Percentiles rank a stretch among this genome's conserved stretches.
These are phyloP conservation scores for Homarus americanus DNA, from an alignment of 1,140 invertebrate genomes.

Conservation along the genomic window DNA sequence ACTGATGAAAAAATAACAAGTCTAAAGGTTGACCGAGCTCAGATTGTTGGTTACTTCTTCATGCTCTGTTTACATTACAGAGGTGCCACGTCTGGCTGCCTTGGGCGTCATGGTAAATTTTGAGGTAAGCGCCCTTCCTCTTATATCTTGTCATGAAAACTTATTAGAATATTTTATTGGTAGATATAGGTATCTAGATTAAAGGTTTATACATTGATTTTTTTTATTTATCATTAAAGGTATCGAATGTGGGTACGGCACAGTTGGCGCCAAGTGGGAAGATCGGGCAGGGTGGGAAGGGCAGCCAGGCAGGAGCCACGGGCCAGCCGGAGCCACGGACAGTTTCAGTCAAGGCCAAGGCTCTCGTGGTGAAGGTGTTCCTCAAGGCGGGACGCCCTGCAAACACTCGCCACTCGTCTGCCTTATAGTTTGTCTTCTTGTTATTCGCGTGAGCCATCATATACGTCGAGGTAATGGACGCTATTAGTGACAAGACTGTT, in stretches of 20 bases:
- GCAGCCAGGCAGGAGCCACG: background rate
- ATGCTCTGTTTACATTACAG: background rate
- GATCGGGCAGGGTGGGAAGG: background rate
- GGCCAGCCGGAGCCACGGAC: too few relatives aligned
- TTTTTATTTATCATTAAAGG: background rate
- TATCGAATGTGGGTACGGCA: background rate
- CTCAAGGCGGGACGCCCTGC: background rate
- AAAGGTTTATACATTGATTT: background rate
- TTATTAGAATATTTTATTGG: background rate
- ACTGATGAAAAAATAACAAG: too few relatives aligned
- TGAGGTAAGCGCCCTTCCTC: background rate
- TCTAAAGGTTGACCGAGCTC: too few relatives aligned
- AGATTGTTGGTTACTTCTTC: background rate
- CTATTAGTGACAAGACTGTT: too few relatives aligned
- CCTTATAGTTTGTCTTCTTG: too few relatives aligned
- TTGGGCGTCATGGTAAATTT: background rate
- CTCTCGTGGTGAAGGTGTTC: background rate
- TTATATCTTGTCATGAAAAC: background rate
- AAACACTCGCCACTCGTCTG: too few relatives aligned
- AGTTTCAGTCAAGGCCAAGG: conserved; percentile 15
- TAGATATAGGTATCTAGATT: background rate
- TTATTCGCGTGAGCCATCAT: too few relatives aligned
- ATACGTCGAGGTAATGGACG: too few relatives aligned
- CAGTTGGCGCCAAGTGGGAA: background rate
- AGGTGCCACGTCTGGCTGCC: background rate